Evolutionary conservation across 64 coral and sea anemone genomes (phyloP), one percentile per base, ranked within the genome.

Genomic region (Stichodactyla helianthus): DNA sequence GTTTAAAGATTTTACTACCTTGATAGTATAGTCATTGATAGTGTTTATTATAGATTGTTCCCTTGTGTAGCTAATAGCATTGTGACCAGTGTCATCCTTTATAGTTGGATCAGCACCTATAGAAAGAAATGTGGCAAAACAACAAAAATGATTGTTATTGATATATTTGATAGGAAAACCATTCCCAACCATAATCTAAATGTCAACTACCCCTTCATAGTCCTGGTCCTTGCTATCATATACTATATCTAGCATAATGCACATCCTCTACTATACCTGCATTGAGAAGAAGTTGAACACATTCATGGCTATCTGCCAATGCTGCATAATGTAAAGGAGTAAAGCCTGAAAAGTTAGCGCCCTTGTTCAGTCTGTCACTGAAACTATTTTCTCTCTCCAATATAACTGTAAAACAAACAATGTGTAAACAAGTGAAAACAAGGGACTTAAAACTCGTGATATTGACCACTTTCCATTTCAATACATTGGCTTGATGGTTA

Each of bases 291-390:
- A 94, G 77, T 0, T 61, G 70, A 7, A 88, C 84, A 50, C 93
- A 94, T 65, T 98, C 96, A 82, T 86, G 87, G 25, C 90, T 95
- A 86, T 94, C 90, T 54, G 76, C 59, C 50, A 98, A 88, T 35
- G 90, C 88, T 51, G 96, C 96, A 88, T 98, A 98, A 83, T 98
- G 96, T 16, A 98, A 85, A 18, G 96, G 96, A 61, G 96, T 98
- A 35, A 98, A 98, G 19, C 93, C 93, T 81, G 79, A 95, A 78
- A 98, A 98, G 88, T 98, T 93, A 53, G 96, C 96, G 77, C 88
- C 88, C 27, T 92, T 92, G 79, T 95, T 92, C 53, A 98, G 67
- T 77, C 86, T 89, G 50, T 93, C 87, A 91, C 93, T 92, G 63
- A 98, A 98, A 26, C 92, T 85, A 82, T 92, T 92, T 77, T 98